Conservation (phyloP, 2,888 invertebrate species). For the Apoderus coryli region DNA sequence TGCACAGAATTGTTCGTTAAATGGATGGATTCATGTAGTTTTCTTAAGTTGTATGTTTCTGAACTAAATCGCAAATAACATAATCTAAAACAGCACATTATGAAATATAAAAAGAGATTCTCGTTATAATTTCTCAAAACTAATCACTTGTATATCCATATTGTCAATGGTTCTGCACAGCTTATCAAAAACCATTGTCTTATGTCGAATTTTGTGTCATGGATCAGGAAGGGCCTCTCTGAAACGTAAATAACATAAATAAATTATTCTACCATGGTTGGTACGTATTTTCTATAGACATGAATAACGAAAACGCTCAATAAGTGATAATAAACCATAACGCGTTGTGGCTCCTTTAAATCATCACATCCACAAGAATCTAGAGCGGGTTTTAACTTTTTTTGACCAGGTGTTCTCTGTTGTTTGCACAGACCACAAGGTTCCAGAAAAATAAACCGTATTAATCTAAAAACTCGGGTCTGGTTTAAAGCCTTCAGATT, state of each 20-base stretch:
- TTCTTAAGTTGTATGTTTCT: conserved; percentile 60
- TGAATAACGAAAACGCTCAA: too few species aligned
- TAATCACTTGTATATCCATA: conserved; percentile 68
- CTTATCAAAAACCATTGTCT: conserved; percentile 80
- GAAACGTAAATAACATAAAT: too few species aligned
- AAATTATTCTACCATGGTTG: too few species aligned
- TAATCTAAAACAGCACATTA: conserved; percentile 33
- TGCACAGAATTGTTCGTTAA: conserved; percentile 81
- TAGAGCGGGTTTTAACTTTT: too few species aligned
- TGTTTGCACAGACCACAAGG: too few species aligned
- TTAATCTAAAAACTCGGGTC: too few species aligned
- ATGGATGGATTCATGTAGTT: conserved; percentile 74
- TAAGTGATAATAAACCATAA: too few species aligned
- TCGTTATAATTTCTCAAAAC: not conserved
- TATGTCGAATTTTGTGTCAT: conserved; percentile 83
- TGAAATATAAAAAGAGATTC: not conserved
- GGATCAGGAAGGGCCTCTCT: conserved; percentile 59
- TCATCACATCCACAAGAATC: too few species aligned
- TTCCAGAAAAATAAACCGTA: too few species aligned
- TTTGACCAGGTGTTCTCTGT: too few species aligned
- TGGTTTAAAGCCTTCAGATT: too few species aligned
- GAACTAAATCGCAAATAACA: conserved; percentile 80
- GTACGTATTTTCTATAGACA: too few species aligned
- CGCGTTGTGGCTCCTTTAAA: not conserved
- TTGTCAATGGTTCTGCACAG: conserved; percentile 57